Conservation (phyloP, 2,113 vertebrate genomes). For the Corvus cornix region DNA sequence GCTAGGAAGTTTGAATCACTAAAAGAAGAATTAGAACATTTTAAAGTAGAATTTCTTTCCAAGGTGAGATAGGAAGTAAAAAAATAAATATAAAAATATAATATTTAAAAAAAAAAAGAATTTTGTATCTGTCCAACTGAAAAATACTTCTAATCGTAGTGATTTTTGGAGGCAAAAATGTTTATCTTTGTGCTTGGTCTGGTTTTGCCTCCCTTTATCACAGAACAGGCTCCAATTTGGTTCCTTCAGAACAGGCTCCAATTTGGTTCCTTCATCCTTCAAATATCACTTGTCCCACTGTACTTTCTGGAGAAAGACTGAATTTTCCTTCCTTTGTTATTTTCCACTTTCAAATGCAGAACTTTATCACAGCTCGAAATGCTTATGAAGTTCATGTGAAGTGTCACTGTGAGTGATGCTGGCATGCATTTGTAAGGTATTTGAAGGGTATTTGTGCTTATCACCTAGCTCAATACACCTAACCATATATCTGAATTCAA, state of each 20-base stretch:
- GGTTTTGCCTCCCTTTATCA: background rate
- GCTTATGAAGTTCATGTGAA: background rate
- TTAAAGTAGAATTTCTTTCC: background rate
- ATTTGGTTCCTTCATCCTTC: background rate
- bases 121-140: background rate
- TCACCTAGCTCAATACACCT: background rate
- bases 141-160: background rate
- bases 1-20: background rate
- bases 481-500: background rate
- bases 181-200: background rate
- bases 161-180: background rate
- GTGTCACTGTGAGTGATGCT: background rate
- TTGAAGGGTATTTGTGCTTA: background rate
- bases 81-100: background rate
- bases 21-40: background rate
- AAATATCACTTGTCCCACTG: background rate
- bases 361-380: background rate
- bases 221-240: background rate
- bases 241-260: background rate
- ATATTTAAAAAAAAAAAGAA: background rate
- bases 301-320: background rate
- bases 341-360: background rate
- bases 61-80: background rate
- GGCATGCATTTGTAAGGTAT: background rate
- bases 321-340: background rate